Evolutionary conservation across 1,140 invertebrate genomes (phyloP).

Genomic region (Rhyacophila brunnea): DNA sequence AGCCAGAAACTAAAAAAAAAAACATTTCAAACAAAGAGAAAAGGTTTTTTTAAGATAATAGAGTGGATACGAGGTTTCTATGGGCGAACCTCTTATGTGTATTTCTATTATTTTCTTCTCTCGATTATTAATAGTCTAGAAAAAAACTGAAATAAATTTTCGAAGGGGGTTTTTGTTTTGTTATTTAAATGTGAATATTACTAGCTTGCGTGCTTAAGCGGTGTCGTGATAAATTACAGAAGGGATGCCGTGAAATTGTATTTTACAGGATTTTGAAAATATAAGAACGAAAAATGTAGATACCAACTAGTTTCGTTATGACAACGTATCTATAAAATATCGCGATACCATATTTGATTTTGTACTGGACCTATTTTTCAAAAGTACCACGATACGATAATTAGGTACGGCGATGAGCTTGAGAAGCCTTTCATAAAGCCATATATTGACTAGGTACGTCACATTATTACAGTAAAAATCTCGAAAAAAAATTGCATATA

Average conservation of each 20-base stretch:
- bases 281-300: too few species aligned
- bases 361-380: too few species aligned
- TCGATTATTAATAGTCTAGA: slow-evolving; percentile 28
- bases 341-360: too few species aligned
- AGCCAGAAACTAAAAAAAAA: slow-evolving; percentile 16
- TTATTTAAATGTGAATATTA: slow-evolving; percentile 33
- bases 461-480: too few species aligned
- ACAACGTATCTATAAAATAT: too few species aligned
- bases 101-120: slow-evolving; percentile 19
- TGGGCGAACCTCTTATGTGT: slow-evolving; percentile 1
- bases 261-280: neutral
- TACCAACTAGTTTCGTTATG: too few species aligned
- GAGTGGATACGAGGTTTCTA: slow-evolving; percentile 17
- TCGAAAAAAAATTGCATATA: too few species aligned
- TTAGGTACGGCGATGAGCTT: too few species aligned
- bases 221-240: slow-evolving; percentile 27
- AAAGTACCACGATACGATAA: too few species aligned
- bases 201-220: slow-evolving; percentile 19
- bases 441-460: too few species aligned
- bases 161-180: slow-evolving; percentile 24
- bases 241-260: slow-evolving; percentile 9
- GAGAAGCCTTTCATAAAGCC: too few species aligned
- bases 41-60: slow-evolving; percentile 26
- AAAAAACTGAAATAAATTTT: slow-evolving; percentile 16
- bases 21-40: neutral